phyloP scores from a whole-genome alignment of 2,888 invertebrate genomes.

The Cryptophagus acutangulus region DNA sequence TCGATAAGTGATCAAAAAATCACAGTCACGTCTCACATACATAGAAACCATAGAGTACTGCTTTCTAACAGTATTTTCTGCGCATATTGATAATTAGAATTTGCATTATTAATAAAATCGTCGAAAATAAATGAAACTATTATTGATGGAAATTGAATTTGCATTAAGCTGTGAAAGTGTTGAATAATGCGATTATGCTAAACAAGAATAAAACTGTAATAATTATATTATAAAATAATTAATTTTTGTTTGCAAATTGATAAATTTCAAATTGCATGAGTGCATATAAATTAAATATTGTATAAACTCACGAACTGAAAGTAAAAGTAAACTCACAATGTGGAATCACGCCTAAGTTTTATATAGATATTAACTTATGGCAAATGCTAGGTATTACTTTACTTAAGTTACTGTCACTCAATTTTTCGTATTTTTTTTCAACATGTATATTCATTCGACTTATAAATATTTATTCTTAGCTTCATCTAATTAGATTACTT shows the following conservation, averaged over 20 bases:
- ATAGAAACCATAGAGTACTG: conserved; percentile 1
- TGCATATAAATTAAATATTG: conserved; percentile 6
- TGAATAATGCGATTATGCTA: no score
- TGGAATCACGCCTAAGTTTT: no score
- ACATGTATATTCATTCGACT: no score
- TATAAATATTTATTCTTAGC: no score
- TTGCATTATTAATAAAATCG: conserved; percentile 1
- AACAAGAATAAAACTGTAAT: neutral
- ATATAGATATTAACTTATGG: no score
- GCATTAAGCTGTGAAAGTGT: conserved; percentile 1
- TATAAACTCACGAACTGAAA: conserved; percentile 6
- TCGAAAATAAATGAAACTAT: neutral
- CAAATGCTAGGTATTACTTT: no score
- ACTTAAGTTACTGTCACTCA: no score
- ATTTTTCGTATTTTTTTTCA: no score
- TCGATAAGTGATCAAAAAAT: conserved; percentile 1
- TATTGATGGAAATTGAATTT: neutral
- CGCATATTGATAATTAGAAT: no score
- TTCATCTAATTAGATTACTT: no score
- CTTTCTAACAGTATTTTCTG: neutral
- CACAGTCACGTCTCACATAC: conserved; percentile 2
- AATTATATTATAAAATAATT: neutral
- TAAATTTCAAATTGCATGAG: neutral
- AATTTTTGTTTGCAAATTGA: no score
- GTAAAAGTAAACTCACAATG: conserved; percentile 8